phyloP scores from a whole-genome alignment of 2,888 invertebrate species.

The Drosophila lacicola region DNA sequence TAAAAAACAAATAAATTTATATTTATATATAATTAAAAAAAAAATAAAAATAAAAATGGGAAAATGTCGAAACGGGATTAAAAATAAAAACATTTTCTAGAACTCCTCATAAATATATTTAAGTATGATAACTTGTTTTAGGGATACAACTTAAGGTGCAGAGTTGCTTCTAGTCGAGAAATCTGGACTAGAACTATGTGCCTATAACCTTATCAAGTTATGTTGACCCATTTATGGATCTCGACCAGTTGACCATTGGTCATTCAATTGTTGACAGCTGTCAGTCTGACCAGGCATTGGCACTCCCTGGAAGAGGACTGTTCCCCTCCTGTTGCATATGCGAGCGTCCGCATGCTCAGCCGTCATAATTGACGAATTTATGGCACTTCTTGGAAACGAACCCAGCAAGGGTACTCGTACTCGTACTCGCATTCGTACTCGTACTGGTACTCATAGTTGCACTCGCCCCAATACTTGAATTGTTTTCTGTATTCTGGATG shows the following conservation, averaged over 20 bases:
- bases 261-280: slow-evolving; percentile 61
- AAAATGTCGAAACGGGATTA: too few species aligned
- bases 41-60: too few species aligned
- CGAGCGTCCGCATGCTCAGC: slow-evolving; percentile 61
- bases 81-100: too few species aligned
- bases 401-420: slow-evolving; percentile 12
- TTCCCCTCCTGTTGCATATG: slow-evolving; percentile 20
- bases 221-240: not conserved
- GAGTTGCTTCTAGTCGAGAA: not conserved
- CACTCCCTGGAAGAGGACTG: slow-evolving; percentile 21
- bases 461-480: slow-evolving; percentile 55
- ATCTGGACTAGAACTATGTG: not conserved
- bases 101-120: too few species aligned
- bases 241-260: slow-evolving; percentile 15
- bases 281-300: slow-evolving; percentile 45
- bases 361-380: slow-evolving; percentile 81
- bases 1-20: too few species aligned
- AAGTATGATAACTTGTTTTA: too few species aligned
- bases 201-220: slow-evolving; percentile 4
- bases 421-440: not conserved
- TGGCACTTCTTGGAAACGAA: slow-evolving; percentile 69
- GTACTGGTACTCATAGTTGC: slow-evolving; percentile 6
- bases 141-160: too few species aligned
- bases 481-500: slow-evolving; percentile 44
- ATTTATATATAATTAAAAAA: too few species aligned